Base-by-base conservation (phyloP, 2,113 vertebrate genomes). In the Jaculus jaculus region DNA sequence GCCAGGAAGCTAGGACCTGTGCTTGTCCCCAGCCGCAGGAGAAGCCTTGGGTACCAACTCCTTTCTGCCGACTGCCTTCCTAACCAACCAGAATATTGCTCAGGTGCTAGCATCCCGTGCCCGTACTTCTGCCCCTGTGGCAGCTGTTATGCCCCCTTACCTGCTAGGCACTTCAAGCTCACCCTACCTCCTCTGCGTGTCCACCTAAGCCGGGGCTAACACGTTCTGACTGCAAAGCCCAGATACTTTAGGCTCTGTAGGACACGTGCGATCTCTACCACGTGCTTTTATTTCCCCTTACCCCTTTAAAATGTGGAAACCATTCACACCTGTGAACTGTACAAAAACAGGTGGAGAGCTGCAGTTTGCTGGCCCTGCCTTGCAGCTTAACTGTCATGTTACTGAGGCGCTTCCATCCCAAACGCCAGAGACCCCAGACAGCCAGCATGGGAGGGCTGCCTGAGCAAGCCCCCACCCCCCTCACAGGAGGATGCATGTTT, bases 41-140 rank as follows among this genome's bases (percentile, higher is more conserved):
- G 78, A 20, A 58, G 24, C 20, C 58, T 60, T 9, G n/a, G 69
- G 23, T 32, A 15, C 73, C 61, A 61, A 1, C 32, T n/a, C 30
- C 58, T 61, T n/a, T 54, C 21, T 20, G 32, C 74, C 61, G 23
- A 7, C 69, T 0, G 18, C 6, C 2, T 42, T 69, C 32, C 68
- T 8, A 2, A 47, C 15, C 4, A 1, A 9, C 60, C 26, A 34
- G 77, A 23, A 69, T 75, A 30, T 18, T 34, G 65, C 12, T 34
- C 60, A 0, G 3, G 10, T 13, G 9, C 30, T 54, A 61, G 32
- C 37, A 30, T 69, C 88, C 80, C 28, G 3, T 15, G 30, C 60
- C 60, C 78, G n/a, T 2, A 0, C 21, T 34, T 12, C 71, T 58
- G n/a, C 20, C 4, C 68, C 58, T 23, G 3, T 37, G 0, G 1